Evolutionary conservation across 2,797 vertebrate species (phyloP).

Genomic region (Amazona ochrocephala): DNA sequence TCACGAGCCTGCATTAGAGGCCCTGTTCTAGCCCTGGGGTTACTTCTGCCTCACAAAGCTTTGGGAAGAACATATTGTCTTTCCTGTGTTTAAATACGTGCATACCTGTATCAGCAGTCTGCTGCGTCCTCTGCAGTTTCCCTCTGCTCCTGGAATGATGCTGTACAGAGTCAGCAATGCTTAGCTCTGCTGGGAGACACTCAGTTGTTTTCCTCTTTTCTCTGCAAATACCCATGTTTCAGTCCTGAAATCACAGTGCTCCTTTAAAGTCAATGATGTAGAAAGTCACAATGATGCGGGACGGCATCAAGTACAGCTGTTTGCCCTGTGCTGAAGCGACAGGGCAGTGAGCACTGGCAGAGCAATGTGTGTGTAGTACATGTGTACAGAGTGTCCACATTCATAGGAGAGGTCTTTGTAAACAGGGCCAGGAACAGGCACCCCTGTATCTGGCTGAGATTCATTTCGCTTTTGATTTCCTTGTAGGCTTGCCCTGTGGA

Average conservation of each 20-base stretch:
- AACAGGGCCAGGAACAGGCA: accelerated
- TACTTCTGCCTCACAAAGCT: background rate
- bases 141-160: background rate
- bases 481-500: background rate
- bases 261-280: background rate
- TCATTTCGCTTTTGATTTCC: background rate
- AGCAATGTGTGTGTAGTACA: background rate
- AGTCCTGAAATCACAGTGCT: background rate
- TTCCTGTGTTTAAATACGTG: background rate
- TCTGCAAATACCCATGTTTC: background rate
- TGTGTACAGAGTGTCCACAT: accelerated
- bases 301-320: accelerated
- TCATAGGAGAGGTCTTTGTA: background rate
- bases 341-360: accelerated
- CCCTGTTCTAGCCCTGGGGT: background rate
- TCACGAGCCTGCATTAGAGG: background rate
- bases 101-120: accelerated
- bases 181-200: background rate
- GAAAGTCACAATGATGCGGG: background rate
- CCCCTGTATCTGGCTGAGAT: background rate
- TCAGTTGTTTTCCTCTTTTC: background rate
- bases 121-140: background rate
- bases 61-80: background rate
- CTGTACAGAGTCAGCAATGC: accelerated
- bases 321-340: accelerated